Evolutionary conservation across 2,888 invertebrate species (phyloP), one percentile per base, ranked within the genome.

Genomic region (Helicoverpa assulta): DNA sequence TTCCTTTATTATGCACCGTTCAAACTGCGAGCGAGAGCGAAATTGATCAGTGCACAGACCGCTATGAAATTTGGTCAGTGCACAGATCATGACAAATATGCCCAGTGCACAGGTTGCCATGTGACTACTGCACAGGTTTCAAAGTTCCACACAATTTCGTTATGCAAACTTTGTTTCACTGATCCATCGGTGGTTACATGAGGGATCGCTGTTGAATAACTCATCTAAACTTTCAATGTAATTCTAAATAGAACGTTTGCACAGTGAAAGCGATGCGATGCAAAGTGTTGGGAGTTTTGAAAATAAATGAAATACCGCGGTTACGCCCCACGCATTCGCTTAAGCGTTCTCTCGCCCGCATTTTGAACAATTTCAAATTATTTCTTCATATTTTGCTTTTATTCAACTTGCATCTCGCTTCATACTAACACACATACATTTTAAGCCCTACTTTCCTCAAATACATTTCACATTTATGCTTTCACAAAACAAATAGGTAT

Each of bases 1-100:
- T 85, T 83, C 84, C 76, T 76, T 78, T 80, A 82, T 82, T 80
- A 68, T 80, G 87, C 85, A 86, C 86, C 73, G 78, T 82, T 83
- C 84, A 81, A 85, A 87, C 86, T 88, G 86, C 86, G 86, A 86
- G 81, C 50, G 73, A 56, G 37, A 47, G 57, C 0, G 0, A 50
- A 33, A 66, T 52, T 71, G 47, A 26, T 58, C n/a, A n/a, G 16
- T 62, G 18, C 57, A 53, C 40, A 57, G 10, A n/a, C 21, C 18
- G 7, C 10, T 7, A n/a, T n/a, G n/a, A 10, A 10, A 37, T 52
- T 8, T 61, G 21, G 14, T 16, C 16, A 40, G 18, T 55, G 40
- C 64, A 52, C 51, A 60, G 29, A 51, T 66, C 57, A 61, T 1
- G 43, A 51, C 10, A 54, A 26, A 63, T 54, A 40, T 14, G 12